phyloP scores from a whole-genome alignment of 2,113 vertebrate genomes.

The Elanus axillaris region DNA sequence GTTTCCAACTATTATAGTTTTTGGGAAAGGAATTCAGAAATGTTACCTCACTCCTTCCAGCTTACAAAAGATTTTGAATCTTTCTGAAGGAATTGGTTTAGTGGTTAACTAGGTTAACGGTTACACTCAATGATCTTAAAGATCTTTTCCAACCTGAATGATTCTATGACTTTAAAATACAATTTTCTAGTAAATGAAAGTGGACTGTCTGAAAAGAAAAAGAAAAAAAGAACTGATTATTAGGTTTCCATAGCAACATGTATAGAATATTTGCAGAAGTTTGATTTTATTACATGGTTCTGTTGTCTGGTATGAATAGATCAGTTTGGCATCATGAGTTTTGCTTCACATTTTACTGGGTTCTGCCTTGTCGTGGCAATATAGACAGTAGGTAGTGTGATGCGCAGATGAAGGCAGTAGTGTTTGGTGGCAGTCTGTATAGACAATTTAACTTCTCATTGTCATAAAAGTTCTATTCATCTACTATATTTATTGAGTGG shows the following conservation, averaged over 20 bases:
- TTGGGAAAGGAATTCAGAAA: neutral
- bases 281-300: constrained; percentile 8
- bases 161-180: neutral
- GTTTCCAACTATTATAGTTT: neutral
- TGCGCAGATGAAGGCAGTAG: neutral
- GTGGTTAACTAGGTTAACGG: neutral
- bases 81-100: neutral
- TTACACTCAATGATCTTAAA: neutral
- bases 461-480: neutral
- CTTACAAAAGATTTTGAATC: neutral
- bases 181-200: neutral
- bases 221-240: neutral
- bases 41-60: neutral
- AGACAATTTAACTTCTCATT: neutral
- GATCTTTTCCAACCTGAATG: neutral
- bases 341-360: neutral
- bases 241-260: neutral
- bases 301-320: neutral
- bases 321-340: neutral
- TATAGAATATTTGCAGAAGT: neutral
- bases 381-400: neutral
- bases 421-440: neutral
- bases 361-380: neutral
- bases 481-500: neutral
- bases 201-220: neutral